Evolutionary conservation across 2,888 invertebrate genomes (phyloP).

Genomic region (Laothoe populi): DNA sequence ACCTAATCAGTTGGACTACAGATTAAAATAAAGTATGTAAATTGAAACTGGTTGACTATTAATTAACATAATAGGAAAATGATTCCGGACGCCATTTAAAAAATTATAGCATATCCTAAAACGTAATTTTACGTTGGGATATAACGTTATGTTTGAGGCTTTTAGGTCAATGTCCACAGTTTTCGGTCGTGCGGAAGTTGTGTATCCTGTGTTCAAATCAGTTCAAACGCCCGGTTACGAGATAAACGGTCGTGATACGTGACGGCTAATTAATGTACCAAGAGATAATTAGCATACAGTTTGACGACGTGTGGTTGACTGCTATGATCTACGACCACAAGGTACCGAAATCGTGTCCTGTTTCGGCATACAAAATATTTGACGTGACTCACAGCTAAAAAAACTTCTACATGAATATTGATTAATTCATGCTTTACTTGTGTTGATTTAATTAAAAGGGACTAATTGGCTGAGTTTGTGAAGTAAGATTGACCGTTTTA

Average conservation of each 20-base stretch:
- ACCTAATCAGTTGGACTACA: background rate
- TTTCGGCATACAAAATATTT: conserved; percentile 33
- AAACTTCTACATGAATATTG: background rate
- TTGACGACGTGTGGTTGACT: conserved; percentile 11
- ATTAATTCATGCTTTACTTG: conserved; percentile 5
- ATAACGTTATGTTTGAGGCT: background rate
- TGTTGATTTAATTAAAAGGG: background rate
- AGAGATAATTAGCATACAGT: conserved; percentile 24
- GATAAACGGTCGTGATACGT: conserved; percentile 35
- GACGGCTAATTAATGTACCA: conserved; percentile 33
- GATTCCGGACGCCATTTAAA: background rate
- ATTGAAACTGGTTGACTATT: background rate
- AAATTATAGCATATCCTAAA: background rate
- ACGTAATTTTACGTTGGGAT: background rate
- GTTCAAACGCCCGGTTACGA: conserved; percentile 9
- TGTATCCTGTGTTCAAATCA: conserved; percentile 11
- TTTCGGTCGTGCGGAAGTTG: conserved; percentile 3
- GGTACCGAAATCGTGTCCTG: conserved; percentile 39
- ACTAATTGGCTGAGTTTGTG: background rate
- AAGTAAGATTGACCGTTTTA: background rate
- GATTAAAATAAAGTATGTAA: background rate
- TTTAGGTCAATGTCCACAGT: conserved; percentile 20
- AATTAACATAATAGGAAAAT: background rate
- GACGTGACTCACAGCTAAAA: conserved; percentile 15
- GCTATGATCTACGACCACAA: conserved; percentile 35